phyloP scores from a whole-genome alignment of 2,888 invertebrate genomes.

The Rapana venosa region DNA sequence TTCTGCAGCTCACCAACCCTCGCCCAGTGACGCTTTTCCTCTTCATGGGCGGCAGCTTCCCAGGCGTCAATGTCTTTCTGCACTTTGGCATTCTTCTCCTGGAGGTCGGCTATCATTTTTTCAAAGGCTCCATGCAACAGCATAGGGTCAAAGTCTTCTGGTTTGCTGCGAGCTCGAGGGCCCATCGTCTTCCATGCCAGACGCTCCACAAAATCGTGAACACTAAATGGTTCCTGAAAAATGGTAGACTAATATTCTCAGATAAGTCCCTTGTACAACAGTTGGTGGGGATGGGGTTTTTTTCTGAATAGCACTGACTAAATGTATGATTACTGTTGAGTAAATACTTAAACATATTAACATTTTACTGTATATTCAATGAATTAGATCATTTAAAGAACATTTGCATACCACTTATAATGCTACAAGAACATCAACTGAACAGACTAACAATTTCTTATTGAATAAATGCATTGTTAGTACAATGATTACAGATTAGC shows the following conservation, averaged over 20 bases:
- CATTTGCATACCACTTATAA: no score
- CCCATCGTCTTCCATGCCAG: constrained; percentile 95
- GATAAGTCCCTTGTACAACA: neutral
- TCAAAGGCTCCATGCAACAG: constrained; percentile 93
- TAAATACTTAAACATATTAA: no score
- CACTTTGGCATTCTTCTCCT: constrained; percentile 69
- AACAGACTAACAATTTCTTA: no score
- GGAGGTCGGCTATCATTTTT: constrained; percentile 85
- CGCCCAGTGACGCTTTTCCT: constrained; percentile 89
- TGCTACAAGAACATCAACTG: no score
- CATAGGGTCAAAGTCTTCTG: constrained; percentile 88
- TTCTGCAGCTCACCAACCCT: constrained; percentile 89
- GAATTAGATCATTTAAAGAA: no score
- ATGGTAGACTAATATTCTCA: neutral
- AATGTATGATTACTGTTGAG: no score
- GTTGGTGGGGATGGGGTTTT: no score
- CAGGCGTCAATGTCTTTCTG: constrained; percentile 79
- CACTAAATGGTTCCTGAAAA: constrained; percentile 95
- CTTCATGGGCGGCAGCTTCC: constrained; percentile 89
- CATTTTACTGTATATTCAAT: no score
- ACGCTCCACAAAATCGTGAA: constrained; percentile 97
- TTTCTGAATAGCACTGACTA: no score
- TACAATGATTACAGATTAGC: no score
- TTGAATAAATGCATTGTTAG: no score
- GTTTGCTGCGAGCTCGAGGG: constrained; percentile 83